Evolutionary conservation across 1,140 invertebrate genomes (phyloP).

Genomic region (Magallana gigas): DNA sequence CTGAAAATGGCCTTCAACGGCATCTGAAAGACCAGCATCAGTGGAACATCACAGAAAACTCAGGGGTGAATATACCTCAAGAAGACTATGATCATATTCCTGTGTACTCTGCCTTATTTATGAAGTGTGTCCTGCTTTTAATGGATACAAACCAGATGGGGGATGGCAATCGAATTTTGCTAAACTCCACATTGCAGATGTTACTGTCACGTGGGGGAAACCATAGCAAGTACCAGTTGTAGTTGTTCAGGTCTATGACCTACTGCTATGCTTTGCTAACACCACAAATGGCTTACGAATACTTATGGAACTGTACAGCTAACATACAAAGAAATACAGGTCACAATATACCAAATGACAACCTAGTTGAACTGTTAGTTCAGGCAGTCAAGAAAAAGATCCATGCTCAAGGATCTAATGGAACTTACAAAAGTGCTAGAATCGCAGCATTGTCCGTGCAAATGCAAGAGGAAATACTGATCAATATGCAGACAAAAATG

Average conservation of each 20-base stretch:
- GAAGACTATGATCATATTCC: background rate
- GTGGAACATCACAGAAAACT: slow-evolving; percentile 2
- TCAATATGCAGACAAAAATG: too few relatives aligned
- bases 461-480: background rate
- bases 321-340: background rate
- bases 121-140: slow-evolving; percentile 53
- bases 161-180: slow-evolving; percentile 48
- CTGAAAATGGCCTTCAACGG: background rate
- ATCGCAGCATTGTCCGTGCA: background rate
- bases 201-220: slow-evolving; percentile 37
- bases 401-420: background rate
- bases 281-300: background rate
- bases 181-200: slow-evolving; percentile 45
- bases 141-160: slow-evolving; percentile 42
- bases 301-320: background rate
- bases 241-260: slow-evolving; percentile 39
- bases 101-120: slow-evolving; percentile 44
- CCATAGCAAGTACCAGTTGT: slow-evolving; percentile 46
- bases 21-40: slow-evolving; percentile 32
- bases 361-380: background rate
- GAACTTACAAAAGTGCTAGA: background rate
- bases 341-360: background rate
- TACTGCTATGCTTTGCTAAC: background rate
- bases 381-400: background rate
- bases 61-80: background rate